Conservation (phyloP, 2,888 invertebrate species). For the Nephrotoma guestfalica region DNA sequence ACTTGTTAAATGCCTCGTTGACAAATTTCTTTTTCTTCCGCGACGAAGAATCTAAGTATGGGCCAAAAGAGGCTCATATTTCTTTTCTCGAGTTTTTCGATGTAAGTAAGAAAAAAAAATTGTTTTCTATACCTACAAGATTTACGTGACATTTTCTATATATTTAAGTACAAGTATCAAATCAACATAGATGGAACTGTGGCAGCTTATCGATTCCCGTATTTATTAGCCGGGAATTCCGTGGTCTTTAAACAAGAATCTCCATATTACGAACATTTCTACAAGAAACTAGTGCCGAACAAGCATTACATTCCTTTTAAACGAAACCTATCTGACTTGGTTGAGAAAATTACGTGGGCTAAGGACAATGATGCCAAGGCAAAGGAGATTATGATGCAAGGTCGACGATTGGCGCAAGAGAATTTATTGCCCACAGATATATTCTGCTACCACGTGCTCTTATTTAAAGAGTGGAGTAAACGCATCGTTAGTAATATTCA, state of each 20-base stretch:
- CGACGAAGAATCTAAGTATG: conserved; percentile 69
- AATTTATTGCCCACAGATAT: conserved; percentile 71
- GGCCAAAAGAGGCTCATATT: conserved; percentile 67
- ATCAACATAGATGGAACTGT: conserved; percentile 92
- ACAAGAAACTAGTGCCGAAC: conserved; percentile 55
- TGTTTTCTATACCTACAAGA: not conserved
- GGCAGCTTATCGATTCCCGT: conserved; percentile 88
- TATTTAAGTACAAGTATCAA: conserved; percentile 79
- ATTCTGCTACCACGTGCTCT: conserved; percentile 71
- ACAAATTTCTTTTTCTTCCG: conserved; percentile 95
- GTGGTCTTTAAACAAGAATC: conserved; percentile 86
- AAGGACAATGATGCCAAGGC: conserved; percentile 53
- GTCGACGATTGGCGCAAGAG: conserved; percentile 54
- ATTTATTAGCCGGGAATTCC: conserved; percentile 75
- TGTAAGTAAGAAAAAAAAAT: conserved; percentile 38
- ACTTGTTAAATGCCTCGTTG: conserved; percentile 77
- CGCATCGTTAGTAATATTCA: conserved; percentile 40
- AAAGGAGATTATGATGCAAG: conserved; percentile 47
- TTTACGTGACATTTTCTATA: not conserved
- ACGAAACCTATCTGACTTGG: conserved; percentile 63
- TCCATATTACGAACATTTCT: conserved; percentile 91
- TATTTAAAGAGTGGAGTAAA: conserved; percentile 65
- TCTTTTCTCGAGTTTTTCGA: conserved; percentile 91
- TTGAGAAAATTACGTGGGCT: conserved; percentile 67
- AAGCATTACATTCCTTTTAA: conserved; percentile 75